These are phyloP conservation scores for Rapana venosa DNA, from an alignment of 2,888 invertebrate species.

Conservation along the genomic window DNA sequence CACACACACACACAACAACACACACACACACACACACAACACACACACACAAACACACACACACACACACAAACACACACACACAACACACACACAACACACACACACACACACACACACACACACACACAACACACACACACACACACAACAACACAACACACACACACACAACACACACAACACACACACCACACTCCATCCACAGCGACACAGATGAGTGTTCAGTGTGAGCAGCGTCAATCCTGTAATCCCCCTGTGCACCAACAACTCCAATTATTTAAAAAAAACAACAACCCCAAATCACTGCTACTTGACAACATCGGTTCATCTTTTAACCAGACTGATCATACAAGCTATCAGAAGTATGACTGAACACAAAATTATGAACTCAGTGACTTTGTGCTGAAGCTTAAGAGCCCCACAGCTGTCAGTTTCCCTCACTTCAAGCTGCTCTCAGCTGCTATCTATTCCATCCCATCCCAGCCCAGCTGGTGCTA, in stretches of 20 bases:
- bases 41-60: conserved; percentile 3
- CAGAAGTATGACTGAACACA: too few relatives aligned
- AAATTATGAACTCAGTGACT: too few relatives aligned
- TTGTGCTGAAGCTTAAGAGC: too few relatives aligned
- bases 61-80: not conserved
- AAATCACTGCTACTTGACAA: too few relatives aligned
- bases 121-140: conserved; percentile 32
- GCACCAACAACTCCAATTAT: not conserved
- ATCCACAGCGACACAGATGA: conserved; percentile 88
- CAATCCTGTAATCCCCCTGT: conserved; percentile 88
- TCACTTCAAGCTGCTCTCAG: too few relatives aligned
- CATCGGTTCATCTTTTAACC: too few relatives aligned
- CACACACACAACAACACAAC: conserved; percentile 30
- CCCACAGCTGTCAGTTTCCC: too few relatives aligned
- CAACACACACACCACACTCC: conserved; percentile 82
- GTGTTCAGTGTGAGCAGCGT: conserved; percentile 84
- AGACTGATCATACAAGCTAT: too few relatives aligned
- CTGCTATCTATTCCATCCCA: too few relatives aligned
- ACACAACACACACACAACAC: conserved; percentile 4
- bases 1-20: not conserved
- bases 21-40: not conserved
- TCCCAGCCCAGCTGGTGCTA: too few relatives aligned
- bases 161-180: not conserved
- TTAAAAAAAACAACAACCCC: too few relatives aligned
- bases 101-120: conserved; percentile 22